phyloP scores from a whole-genome alignment of 30 jellyfish, hydroid and myxozoan genomes.

The Aurelia sp. region DNA sequence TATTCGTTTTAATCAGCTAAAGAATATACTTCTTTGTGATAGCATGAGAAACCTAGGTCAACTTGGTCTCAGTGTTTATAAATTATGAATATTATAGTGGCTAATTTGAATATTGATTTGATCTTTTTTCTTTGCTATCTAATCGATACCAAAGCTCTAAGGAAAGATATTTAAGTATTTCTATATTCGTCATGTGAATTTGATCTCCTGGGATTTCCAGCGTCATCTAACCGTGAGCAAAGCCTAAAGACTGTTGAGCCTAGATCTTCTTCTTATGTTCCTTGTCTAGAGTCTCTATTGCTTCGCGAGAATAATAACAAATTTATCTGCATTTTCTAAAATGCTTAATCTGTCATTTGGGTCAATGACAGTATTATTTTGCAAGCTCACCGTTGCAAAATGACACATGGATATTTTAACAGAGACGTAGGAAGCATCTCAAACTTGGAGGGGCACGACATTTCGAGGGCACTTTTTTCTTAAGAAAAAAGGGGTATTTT shows the following conservation, averaged over 20 bases:
- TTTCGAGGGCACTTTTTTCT: too few species aligned
- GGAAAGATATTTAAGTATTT: slow-evolving; percentile 27
- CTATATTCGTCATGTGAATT: slow-evolving; percentile 35
- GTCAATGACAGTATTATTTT: background rate
- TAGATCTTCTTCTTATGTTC: too few species aligned
- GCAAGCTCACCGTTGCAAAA: background rate
- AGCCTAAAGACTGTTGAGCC: too few species aligned
- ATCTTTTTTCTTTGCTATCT: slow-evolving; percentile 27
- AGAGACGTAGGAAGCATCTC: too few species aligned
- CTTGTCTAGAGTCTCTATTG: too few species aligned
- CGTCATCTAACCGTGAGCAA: too few species aligned
- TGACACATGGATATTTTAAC: too few species aligned
- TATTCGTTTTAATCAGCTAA: slow-evolving; percentile 22
- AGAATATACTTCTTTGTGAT: background rate
- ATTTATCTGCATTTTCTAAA: slow-evolving; percentile 1
- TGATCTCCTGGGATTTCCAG: slow-evolving; percentile 6
- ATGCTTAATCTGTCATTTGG: background rate
- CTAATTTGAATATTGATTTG: slow-evolving; percentile 26
- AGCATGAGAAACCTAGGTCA: slow-evolving; percentile 35
- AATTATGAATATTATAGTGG: slow-evolving; percentile 21
- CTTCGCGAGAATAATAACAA: background rate
- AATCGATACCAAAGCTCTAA: slow-evolving; percentile 40
- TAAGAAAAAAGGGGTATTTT: too few species aligned
- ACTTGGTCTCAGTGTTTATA: slow-evolving; percentile 41
- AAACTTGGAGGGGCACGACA: too few species aligned